A percentile compares a stretch with the other conserved stretches of the same genome.
Conservation (phyloP, 2,113 vertebrate species). For the Gambusia affinis region DNA sequence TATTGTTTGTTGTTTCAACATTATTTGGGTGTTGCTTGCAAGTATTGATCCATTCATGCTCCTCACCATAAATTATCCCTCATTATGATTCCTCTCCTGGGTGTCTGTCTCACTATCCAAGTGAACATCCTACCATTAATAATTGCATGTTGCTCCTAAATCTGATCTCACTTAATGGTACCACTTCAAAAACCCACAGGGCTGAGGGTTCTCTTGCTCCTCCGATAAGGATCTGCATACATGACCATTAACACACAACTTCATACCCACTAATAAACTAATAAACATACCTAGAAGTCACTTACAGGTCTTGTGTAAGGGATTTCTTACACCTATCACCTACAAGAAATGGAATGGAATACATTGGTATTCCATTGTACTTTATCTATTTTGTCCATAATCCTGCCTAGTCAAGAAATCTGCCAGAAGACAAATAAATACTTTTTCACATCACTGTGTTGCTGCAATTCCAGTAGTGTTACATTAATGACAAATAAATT, state of each 20-base stretch:
- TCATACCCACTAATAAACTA: background rate
- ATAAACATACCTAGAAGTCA: too few relatives aligned
- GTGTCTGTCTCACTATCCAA: conserved; percentile 18
- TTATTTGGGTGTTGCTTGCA: conserved; percentile 2
- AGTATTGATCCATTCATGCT: conserved; percentile 2
- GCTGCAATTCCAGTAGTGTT: background rate
- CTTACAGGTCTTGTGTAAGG: too few relatives aligned
- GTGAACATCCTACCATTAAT: conserved; percentile 18
- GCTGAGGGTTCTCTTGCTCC: conserved; percentile 25
- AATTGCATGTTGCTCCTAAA: conserved; percentile 29
- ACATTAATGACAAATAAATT: background rate
- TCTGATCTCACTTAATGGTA: conserved; percentile 30
- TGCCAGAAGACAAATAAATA: too few relatives aligned
- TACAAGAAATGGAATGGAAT: too few relatives aligned
- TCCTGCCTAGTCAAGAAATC: background rate
- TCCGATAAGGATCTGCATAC: conserved; percentile 53
- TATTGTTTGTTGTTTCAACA: background rate
- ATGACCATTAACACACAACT: conserved; percentile 36
- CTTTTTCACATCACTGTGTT: background rate
- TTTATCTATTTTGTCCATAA: too few relatives aligned
- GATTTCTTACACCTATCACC: too few relatives aligned
- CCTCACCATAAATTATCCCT: background rate
- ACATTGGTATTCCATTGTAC: too few relatives aligned
- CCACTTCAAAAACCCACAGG: conserved; percentile 18
- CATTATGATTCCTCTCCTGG: conserved; percentile 25